A percentile compares a stretch with the other conserved stretches of the same genome.
Conservation (phyloP, 2,113 vertebrate genomes). For the Microtus ochrogaster region DNA sequence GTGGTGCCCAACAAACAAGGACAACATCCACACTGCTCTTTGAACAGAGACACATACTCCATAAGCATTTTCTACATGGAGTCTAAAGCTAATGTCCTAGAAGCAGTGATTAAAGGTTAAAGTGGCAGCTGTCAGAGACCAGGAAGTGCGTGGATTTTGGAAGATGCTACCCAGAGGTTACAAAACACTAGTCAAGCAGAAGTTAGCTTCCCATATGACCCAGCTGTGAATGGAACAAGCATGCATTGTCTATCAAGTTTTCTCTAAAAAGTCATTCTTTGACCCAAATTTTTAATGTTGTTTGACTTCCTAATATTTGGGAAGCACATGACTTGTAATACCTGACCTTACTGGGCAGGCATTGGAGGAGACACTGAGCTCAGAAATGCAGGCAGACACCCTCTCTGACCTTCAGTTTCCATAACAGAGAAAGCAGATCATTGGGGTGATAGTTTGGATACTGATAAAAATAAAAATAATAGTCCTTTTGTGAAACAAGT, state of each 20-base stretch:
- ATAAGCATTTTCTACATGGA: too few relatives aligned
- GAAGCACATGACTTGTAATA: background rate
- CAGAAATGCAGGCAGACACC: background rate
- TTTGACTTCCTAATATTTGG: background rate
- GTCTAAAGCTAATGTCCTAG: too few relatives aligned
- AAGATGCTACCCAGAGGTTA: too few relatives aligned
- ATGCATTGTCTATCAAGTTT: background rate
- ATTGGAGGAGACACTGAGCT: background rate
- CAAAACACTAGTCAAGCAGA: too few relatives aligned
- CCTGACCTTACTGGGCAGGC: background rate
- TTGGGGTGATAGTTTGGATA: background rate
- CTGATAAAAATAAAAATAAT: background rate
- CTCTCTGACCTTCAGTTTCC: background rate
- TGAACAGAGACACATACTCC: background rate
- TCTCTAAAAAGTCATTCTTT: background rate
- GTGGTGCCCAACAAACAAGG: background rate
- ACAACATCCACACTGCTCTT: background rate
- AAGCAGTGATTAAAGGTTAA: too few relatives aligned
- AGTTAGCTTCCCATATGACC: background rate
- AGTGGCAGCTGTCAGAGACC: too few relatives aligned
- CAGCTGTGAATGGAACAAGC: background rate
- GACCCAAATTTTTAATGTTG: constrained; percentile 5
- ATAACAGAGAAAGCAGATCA: background rate
- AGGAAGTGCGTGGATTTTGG: too few relatives aligned
- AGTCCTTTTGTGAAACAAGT: constrained; percentile 11